phyloP scores from a whole-genome alignment of 2,113 vertebrate species.

The Cyprinodon tularosa region DNA sequence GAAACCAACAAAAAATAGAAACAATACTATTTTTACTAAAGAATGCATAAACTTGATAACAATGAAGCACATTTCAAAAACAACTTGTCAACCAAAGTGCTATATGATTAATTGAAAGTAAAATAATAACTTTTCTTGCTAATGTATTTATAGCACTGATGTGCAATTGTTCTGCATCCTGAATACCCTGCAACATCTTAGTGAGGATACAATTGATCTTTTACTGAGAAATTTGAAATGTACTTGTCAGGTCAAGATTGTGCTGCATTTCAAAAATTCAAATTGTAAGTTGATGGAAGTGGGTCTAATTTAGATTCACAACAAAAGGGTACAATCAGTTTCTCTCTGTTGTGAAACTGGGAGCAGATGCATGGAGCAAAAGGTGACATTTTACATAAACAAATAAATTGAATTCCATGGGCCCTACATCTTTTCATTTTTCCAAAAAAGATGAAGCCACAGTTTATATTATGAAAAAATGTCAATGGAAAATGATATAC shows the following conservation, averaged over 20 bases:
- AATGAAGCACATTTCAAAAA: too few species aligned
- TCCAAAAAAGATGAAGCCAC: slow-evolving; percentile 31
- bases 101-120: too few species aligned
- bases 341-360: slow-evolving; percentile 19
- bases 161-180: slow-evolving; percentile 1
- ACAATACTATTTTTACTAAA: too few species aligned
- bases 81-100: too few species aligned
- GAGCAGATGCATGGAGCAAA: slow-evolving; percentile 32
- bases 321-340: slow-evolving; percentile 40
- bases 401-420: slow-evolving; percentile 65
- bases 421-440: slow-evolving; percentile 27
- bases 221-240: slow-evolving; percentile 34
- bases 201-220: slow-evolving; percentile 21
- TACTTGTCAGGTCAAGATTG: slow-evolving; percentile 26
- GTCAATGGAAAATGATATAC: slow-evolving; percentile 52
- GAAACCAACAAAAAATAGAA: too few species aligned
- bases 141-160: background rate
- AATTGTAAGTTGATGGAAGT: slow-evolving; percentile 27
- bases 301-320: slow-evolving; percentile 55
- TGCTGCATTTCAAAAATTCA: slow-evolving; percentile 29
- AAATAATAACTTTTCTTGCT: background rate
- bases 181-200: slow-evolving; percentile 13
- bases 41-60: too few species aligned
- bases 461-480: slow-evolving; percentile 54
- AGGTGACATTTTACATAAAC: slow-evolving; percentile 64